A percentile compares a stretch with the other conserved stretches of the same genome.
Evolutionary conservation across 2,888 invertebrate genomes (phyloP).

Genomic region (Apoda limacodes): DNA sequence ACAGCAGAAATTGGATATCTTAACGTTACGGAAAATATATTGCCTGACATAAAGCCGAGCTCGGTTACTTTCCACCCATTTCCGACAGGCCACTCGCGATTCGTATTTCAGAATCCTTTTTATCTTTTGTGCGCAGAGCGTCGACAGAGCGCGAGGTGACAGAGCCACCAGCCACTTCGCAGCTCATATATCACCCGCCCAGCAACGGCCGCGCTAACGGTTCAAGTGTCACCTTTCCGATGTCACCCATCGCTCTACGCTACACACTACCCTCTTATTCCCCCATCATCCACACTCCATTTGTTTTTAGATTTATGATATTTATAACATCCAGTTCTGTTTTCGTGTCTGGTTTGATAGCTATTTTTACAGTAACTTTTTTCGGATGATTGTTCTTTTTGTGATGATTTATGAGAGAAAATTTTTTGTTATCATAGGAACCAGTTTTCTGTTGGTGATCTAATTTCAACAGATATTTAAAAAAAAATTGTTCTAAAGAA

Average conservation of each 20-base stretch:
- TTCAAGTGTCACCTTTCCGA: conserved; percentile 59
- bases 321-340: conserved; percentile 24
- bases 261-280: too few species aligned
- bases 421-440: too few species aligned
- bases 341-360: too few species aligned
- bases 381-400: too few species aligned
- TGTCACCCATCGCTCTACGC: too few species aligned
- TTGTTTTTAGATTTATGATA: conserved; percentile 32
- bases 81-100: conserved; percentile 65
- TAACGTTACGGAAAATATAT: conserved; percentile 62
- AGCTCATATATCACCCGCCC: conserved; percentile 64
- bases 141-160: conserved; percentile 57
- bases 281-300: too few species aligned
- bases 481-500: too few species aligned
- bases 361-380: too few species aligned
- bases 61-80: conserved; percentile 63
- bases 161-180: conserved; percentile 64
- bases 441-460: too few species aligned
- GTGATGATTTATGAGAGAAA: too few species aligned
- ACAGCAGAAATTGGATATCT: conserved; percentile 60
- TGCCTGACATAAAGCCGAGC: conserved; percentile 57
- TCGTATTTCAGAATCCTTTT: conserved; percentile 65
- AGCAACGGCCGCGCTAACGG: conserved; percentile 60
- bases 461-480: too few species aligned
- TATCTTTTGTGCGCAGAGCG: conserved; percentile 55